phyloP scores from a whole-genome alignment of 2,797 vertebrate species.

The Dipus sagitta region DNA sequence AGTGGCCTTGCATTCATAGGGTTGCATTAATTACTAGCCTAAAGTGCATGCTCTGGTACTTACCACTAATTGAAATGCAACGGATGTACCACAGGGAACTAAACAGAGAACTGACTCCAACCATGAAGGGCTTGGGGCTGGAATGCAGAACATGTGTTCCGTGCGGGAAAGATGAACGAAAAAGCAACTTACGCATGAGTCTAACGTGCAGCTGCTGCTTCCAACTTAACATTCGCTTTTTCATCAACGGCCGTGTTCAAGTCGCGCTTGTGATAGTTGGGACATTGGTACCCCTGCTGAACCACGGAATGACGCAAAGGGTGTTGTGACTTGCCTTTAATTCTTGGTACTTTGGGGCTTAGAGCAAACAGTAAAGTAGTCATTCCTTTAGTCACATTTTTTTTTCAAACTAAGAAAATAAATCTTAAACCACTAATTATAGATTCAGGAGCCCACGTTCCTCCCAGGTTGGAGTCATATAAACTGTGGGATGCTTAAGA shows the following conservation, averaged over 20 bases:
- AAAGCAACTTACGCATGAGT: constrained; percentile 76
- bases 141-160: constrained; percentile 80
- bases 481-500: constrained; percentile 52
- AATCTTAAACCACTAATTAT: constrained; percentile 76
- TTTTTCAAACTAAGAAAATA: constrained; percentile 69
- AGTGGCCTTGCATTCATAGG: constrained; percentile 89
- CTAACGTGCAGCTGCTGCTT: constrained; percentile 82
- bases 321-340: constrained; percentile 46
- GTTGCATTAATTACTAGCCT: constrained; percentile 85
- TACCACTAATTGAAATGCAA: constrained; percentile 87
- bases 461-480: constrained; percentile 58
- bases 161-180: constrained; percentile 78
- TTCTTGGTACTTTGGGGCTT: constrained; percentile 40
- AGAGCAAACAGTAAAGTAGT: constrained; percentile 54
- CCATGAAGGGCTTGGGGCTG: constrained; percentile 82
- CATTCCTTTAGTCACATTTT: constrained; percentile 37
- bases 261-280: constrained; percentile 32
- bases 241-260: constrained; percentile 62
- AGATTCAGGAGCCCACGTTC: constrained; percentile 65
- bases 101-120: constrained; percentile 75
- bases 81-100: constrained; percentile 75
- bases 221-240: constrained; percentile 69
- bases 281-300: constrained; percentile 71
- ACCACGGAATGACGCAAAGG: constrained; percentile 60
- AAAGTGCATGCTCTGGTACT: constrained; percentile 88